Evolutionary conservation across 64 coral and sea anemone species (phyloP).

Genomic region (Montipora cactus): DNA sequence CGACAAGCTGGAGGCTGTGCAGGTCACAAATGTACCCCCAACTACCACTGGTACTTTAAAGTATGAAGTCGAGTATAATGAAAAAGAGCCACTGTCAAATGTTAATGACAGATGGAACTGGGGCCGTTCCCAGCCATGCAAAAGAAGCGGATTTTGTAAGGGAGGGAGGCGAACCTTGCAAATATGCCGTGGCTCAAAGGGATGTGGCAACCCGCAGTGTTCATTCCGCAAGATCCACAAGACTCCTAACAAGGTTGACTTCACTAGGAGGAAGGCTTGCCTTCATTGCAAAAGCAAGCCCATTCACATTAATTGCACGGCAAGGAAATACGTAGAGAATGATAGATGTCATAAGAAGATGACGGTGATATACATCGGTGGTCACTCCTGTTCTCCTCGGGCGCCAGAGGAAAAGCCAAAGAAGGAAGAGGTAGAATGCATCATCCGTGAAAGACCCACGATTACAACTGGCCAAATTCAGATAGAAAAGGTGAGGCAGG

Average conservation of each 20-base stretch:
- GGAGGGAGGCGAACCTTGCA: conserved; percentile 44
- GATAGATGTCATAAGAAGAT: conserved; percentile 60
- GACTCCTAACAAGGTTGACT: conserved; percentile 31
- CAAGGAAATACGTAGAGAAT: conserved; percentile 52
- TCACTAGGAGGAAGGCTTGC: conserved; percentile 6
- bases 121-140: conserved; percentile 39
- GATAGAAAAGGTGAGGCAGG: conserved; percentile 50
- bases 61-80: conserved; percentile 33
- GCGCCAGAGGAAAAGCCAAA: neutral
- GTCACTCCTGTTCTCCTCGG: conserved; percentile 16
- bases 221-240: conserved; percentile 36
- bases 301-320: neutral
- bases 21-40: conserved; percentile 19
- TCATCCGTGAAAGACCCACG: conserved; percentile 20
- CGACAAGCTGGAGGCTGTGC: conserved; percentile 10
- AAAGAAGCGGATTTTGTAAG: conserved; percentile 42
- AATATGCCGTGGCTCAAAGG: conserved; percentile 6
- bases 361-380: conserved; percentile 33
- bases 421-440: conserved; percentile 30
- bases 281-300: conserved; percentile 30
- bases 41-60: neutral
- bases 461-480: conserved; percentile 45
- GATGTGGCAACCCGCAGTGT: conserved; percentile 10
- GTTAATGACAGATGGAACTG: conserved; percentile 43
- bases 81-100: conserved; percentile 19